Conservation (phyloP, 2,888 invertebrate species). For the Heteropelma amictum region DNA sequence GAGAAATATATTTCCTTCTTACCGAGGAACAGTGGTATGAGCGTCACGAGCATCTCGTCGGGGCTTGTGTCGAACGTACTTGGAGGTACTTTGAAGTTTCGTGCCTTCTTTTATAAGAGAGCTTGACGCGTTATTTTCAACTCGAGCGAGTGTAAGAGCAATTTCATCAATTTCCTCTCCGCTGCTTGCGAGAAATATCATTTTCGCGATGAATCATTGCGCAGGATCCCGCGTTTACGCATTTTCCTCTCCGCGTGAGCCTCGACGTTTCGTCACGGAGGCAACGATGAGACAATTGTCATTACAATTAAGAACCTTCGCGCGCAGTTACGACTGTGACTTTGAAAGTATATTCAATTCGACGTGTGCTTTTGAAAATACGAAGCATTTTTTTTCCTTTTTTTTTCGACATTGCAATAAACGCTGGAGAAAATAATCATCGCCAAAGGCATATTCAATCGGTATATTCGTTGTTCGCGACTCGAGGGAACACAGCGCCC, state of each 20-base stretch:
- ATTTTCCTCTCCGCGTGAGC: not conserved
- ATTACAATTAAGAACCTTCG: too few relatives aligned
- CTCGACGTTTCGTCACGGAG: not conserved
- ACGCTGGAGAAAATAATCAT: too few relatives aligned
- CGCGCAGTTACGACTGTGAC: too few relatives aligned
- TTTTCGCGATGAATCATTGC: not conserved
- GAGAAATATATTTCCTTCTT: not conserved
- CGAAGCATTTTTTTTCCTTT: too few relatives aligned
- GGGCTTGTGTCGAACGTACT: not conserved
- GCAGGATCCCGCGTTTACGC: not conserved
- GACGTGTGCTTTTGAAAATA: too few relatives aligned
- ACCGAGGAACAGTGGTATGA: conserved; percentile 31
- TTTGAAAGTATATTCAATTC: too few relatives aligned
- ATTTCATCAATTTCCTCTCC: conserved; percentile 11
- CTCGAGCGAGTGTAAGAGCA: conserved; percentile 1
- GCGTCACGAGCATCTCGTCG: conserved; percentile 14
- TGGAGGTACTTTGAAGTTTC: not conserved
- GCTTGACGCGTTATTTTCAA: conserved; percentile 14
- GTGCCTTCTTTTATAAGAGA: conserved; percentile 27
- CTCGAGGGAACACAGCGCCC: too few relatives aligned
- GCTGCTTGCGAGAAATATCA: not conserved
- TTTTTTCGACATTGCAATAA: too few relatives aligned
- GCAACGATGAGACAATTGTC: not conserved
- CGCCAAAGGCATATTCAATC: too few relatives aligned
- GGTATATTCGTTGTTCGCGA: too few relatives aligned